Evolutionary conservation across 2,888 invertebrate genomes (phyloP).

Genomic region (Trachelus stipa): DNA sequence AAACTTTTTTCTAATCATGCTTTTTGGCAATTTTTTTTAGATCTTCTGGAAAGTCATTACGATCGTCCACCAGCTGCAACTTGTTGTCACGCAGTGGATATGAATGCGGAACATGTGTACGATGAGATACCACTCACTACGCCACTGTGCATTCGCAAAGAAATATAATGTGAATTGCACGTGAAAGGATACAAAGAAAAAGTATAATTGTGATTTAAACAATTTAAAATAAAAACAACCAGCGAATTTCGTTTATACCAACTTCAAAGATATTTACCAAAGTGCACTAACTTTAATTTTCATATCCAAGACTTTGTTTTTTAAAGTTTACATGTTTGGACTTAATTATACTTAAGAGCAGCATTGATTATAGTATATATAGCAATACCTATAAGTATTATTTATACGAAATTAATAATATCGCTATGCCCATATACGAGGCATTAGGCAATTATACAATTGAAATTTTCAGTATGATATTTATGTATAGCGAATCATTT

Average conservation of each 20-base stretch:
- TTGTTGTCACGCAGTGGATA: constrained; percentile 59
- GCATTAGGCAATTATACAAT: no score
- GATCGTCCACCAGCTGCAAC: constrained; percentile 66
- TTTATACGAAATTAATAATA: no score
- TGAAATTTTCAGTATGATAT: no score
- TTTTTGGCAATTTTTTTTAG: constrained; percentile 52
- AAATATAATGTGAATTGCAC: constrained; percentile 25
- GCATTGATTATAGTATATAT: no score
- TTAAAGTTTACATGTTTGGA: background rate
- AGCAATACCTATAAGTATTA: no score
- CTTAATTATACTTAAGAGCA: no score
- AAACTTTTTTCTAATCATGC: constrained; percentile 23
- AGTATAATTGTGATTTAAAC: background rate
- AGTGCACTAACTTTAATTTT: background rate
- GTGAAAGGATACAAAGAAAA: background rate
- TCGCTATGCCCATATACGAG: no score
- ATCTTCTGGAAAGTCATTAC: constrained; percentile 73
- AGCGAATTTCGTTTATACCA: background rate
- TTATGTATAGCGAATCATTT: no score
- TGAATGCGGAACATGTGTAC: constrained; percentile 73
- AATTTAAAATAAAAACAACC: background rate
- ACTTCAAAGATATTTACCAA: background rate
- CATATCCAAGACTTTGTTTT: background rate
- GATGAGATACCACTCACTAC: constrained; percentile 73
- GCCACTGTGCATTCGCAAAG: constrained; percentile 36